Evolutionary conservation across 1,140 invertebrate species (phyloP).

Genomic region (Heterodera schachtii): DNA sequence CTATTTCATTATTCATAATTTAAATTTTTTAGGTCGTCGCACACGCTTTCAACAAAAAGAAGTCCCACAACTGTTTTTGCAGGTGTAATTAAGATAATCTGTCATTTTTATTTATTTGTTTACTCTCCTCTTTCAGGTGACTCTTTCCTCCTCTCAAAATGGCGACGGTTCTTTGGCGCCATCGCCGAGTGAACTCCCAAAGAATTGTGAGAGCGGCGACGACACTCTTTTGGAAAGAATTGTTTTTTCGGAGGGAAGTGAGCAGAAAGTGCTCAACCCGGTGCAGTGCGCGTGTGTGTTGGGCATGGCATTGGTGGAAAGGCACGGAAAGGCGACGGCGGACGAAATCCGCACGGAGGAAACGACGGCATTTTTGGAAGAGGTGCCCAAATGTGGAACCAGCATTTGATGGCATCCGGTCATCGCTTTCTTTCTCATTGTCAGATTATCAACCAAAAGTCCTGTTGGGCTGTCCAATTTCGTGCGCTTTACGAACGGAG

Average conservation of each 20-base stretch:
- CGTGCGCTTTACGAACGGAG: slow-evolving; percentile 39
- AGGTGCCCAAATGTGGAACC: slow-evolving; percentile 4
- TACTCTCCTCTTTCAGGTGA: slow-evolving; percentile 4
- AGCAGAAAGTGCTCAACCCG: not conserved
- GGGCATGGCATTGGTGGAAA: slow-evolving; percentile 8
- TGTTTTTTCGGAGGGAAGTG: slow-evolving; percentile 22
- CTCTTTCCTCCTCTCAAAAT: not conserved
- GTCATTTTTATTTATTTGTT: not conserved
- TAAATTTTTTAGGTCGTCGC: slow-evolving; percentile 27
- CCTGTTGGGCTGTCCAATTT: slow-evolving; percentile 43
- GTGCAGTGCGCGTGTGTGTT: slow-evolving; percentile 23
- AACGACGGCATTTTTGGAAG: slow-evolving; percentile 20
- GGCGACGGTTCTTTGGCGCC: not conserved
- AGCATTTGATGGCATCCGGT: not conserved
- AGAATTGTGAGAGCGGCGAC: slow-evolving; percentile 32
- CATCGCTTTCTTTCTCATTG: not conserved
- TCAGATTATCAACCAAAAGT: slow-evolving; percentile 30
- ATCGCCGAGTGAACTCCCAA: slow-evolving; percentile 21
- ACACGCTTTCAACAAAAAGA: slow-evolving; percentile 34
- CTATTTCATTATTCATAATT: not conserved
- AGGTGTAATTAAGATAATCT: not conserved
- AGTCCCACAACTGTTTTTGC: slow-evolving; percentile 31
- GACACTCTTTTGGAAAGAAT: slow-evolving; percentile 35
- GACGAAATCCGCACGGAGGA: slow-evolving; percentile 15
- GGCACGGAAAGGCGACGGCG: not conserved